These are phyloP conservation scores for Piprites chloris DNA, from an alignment of 2,113 vertebrate species.

Conservation along the genomic window DNA sequence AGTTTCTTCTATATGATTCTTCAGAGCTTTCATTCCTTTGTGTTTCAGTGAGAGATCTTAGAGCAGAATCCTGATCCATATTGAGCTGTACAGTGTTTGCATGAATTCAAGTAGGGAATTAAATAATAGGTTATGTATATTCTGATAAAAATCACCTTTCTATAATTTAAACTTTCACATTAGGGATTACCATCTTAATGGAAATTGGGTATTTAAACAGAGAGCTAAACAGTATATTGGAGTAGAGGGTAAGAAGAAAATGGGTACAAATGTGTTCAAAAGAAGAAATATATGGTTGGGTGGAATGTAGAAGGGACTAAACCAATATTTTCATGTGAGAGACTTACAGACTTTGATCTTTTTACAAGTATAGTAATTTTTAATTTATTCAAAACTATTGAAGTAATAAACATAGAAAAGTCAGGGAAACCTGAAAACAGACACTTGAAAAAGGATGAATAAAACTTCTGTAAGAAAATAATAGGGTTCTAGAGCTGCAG, in stretches of 20 bases:
- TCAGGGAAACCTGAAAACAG: neutral
- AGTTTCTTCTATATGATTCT: neutral
- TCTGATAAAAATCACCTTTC: neutral
- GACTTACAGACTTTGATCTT: neutral
- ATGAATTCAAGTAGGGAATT: neutral
- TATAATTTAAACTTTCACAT: neutral
- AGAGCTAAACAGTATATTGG: neutral
- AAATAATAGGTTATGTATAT: neutral
- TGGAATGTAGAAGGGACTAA: neutral
- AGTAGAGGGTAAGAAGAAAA: neutral
- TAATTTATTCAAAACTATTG: neutral
- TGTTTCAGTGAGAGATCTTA: neutral
- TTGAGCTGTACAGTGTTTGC: neutral
- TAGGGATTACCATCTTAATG: neutral
- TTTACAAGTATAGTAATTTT: neutral
- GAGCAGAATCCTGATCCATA: neutral
- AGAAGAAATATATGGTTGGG: neutral
- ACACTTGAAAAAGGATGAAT: neutral
- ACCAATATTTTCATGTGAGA: neutral
- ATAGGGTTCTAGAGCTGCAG: neutral
- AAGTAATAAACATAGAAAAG: neutral
- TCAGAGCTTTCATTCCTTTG: neutral
- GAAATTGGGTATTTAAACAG: neutral
- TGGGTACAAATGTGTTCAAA: neutral
- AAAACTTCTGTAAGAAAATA: neutral